These are phyloP conservation scores for Petrocephalus zakoni DNA, from an alignment of 2,113 vertebrate genomes.

Conservation along the genomic window DNA sequence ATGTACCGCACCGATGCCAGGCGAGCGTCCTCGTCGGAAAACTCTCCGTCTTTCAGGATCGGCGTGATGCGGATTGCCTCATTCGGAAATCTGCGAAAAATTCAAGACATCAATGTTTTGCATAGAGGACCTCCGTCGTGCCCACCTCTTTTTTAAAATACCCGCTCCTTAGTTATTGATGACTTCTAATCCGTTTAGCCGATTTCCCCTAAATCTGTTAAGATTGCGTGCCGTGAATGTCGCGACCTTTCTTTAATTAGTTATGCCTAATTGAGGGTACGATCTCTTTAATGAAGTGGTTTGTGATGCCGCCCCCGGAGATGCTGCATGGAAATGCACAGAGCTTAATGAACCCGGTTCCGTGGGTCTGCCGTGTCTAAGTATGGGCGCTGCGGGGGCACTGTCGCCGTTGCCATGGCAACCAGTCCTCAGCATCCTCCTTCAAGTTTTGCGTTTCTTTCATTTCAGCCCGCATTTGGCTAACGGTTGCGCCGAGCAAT, in stretches of 20 bases:
- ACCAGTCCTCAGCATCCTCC: not conserved
- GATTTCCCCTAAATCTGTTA: not conserved
- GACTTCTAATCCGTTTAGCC: not conserved
- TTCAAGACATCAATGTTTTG: not conserved
- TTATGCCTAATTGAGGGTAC: not conserved
- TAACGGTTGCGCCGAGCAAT: not conserved
- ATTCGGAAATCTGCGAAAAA: not conserved
- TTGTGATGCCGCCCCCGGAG: not conserved
- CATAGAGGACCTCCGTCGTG: not conserved
- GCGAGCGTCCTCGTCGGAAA: not conserved
- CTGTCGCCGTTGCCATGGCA: constrained; percentile 12
- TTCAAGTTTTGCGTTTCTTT: constrained; percentile 11
- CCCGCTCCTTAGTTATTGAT: not conserved
- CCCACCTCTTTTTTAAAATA: not conserved
- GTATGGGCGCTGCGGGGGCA: constrained; percentile 14
- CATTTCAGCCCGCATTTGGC: constrained; percentile 1
- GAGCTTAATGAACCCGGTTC: constrained; percentile 10
- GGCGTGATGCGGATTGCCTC: not conserved
- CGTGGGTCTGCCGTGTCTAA: constrained; percentile 2
- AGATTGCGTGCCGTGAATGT: not conserved
- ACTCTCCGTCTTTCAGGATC: not conserved
- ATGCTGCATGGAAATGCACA: constrained; percentile 3
- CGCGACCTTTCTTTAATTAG: constrained; percentile 3
- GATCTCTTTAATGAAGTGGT: constrained; percentile 10
- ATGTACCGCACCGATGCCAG: not conserved